Conservation (phyloP, 1,140 invertebrate species). For the Camponotus floridanus region DNA sequence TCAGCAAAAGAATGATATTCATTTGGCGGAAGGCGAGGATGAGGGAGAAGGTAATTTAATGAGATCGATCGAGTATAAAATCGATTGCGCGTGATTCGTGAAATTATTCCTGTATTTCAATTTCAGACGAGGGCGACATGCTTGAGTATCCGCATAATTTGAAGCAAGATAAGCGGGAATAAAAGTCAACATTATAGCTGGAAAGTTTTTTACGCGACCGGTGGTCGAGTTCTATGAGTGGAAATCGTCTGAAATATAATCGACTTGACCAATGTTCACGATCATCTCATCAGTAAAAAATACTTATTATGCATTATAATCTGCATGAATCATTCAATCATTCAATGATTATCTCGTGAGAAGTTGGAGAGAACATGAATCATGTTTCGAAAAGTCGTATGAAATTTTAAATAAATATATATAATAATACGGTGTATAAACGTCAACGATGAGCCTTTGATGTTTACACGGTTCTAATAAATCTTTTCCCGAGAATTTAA, state of each 20-base stretch:
- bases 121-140: slow-evolving; percentile 81
- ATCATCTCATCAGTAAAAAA: slow-evolving; percentile 30
- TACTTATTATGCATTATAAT: slow-evolving; percentile 41
- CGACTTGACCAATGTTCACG: slow-evolving; percentile 4
- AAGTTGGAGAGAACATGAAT: neutral
- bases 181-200: slow-evolving; percentile 39
- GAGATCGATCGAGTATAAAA: neutral
- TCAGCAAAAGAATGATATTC: slow-evolving; percentile 81
- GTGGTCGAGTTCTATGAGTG: neutral
- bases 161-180: slow-evolving; percentile 79
- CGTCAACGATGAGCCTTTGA: slow-evolving; percentile 25
- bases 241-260: slow-evolving; percentile 19
- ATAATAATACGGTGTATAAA: slow-evolving; percentile 65
- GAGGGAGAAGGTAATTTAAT: slow-evolving; percentile 81
- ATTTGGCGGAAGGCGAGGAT: slow-evolving; percentile 81
- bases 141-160: slow-evolving; percentile 80
- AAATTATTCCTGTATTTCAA: slow-evolving; percentile 37
- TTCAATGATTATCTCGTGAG: neutral
- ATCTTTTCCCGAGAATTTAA: neutral
- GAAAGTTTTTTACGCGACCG: slow-evolving; percentile 34
- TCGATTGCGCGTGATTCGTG: neutral
- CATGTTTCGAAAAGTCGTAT: slow-evolving; percentile 4
- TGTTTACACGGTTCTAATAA: slow-evolving; percentile 32
- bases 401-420: slow-evolving; percentile 62
- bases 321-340: slow-evolving; percentile 15